A percentile compares a stretch with the other conserved stretches of the same genome.
Conservation (phyloP, 1,140 invertebrate species). For the Drosophila nigromelanica region DNA sequence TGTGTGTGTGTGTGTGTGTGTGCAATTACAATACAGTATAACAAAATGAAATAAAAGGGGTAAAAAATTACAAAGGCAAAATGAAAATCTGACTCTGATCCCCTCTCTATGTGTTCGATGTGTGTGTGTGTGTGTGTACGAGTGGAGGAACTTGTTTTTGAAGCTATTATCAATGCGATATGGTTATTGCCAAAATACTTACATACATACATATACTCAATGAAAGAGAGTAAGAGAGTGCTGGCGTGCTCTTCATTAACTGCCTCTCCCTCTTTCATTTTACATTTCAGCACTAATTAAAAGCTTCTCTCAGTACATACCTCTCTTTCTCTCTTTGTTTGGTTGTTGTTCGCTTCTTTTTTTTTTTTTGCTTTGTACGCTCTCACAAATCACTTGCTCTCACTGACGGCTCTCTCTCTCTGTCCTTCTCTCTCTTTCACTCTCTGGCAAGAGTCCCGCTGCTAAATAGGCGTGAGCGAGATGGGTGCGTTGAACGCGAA, state of each 20-base stretch:
- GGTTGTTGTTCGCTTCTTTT: background rate
- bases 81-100: slow-evolving; percentile 1
- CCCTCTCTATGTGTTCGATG: background rate
- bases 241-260: slow-evolving; percentile 7
- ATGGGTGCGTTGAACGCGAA: slow-evolving; percentile 33
- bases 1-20: slow-evolving; percentile 14
- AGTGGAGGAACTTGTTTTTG: slow-evolving; percentile 20
- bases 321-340: slow-evolving; percentile 1
- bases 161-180: slow-evolving; percentile 13
- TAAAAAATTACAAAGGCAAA: slow-evolving; percentile 31
- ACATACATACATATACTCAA: background rate
- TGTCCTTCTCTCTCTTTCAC: background rate
- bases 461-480: slow-evolving; percentile 51
- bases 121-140: background rate
- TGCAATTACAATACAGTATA: slow-evolving; percentile 9
- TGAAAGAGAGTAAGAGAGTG: slow-evolving; percentile 1
- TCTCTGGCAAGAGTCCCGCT: slow-evolving; percentile 11
- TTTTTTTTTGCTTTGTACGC: background rate
- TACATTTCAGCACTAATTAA: slow-evolving; percentile 21
- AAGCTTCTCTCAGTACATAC: slow-evolving; percentile 1
- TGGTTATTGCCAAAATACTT: slow-evolving; percentile 15
- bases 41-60: slow-evolving; percentile 23
- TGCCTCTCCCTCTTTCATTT: slow-evolving; percentile 18
- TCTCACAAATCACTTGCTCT: slow-evolving; percentile 26
- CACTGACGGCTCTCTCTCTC: background rate